Percentiles rank a stretch among this genome's conserved stretches.
Evolutionary conservation across 2,113 vertebrate species (phyloP).

Genomic region (Odontophorus gujanensis): DNA sequence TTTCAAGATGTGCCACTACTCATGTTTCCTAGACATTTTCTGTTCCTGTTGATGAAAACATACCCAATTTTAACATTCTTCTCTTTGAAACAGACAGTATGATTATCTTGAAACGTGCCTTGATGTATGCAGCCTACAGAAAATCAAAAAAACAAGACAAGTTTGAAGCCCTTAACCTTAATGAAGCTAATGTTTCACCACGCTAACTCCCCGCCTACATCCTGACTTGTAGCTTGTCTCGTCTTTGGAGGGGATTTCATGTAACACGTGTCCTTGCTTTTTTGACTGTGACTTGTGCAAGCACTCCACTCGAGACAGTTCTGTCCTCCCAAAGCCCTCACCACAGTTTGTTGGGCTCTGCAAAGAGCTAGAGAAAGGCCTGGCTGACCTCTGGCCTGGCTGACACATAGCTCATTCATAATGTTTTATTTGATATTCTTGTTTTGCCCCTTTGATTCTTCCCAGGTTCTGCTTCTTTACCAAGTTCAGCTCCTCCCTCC

Average conservation of each 20-base stretch:
- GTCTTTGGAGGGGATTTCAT: neutral
- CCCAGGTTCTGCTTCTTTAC: neutral
- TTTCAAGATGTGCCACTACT: neutral
- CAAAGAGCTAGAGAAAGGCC: neutral
- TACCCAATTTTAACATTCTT: neutral
- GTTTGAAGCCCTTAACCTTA: slow-evolving; percentile 27
- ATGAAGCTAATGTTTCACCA: neutral
- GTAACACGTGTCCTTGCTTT: accelerated
- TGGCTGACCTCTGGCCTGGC: neutral
- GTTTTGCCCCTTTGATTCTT: neutral
- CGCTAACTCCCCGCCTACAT: neutral
- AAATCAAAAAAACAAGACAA: slow-evolving; percentile 34
- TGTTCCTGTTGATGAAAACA: slow-evolving; percentile 7
- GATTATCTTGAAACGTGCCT: neutral
- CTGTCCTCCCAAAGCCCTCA: neutral
- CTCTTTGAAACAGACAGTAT: slow-evolving; percentile 19
- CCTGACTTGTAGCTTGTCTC: neutral
- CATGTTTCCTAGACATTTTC: neutral
- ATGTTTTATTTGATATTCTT: neutral
- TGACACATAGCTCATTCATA: neutral
- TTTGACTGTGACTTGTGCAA: neutral
- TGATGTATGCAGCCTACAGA: neutral
- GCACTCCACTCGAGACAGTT: neutral
- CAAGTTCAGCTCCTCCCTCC: neutral
- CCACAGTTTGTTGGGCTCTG: accelerated